Evolutionary conservation across 1,140 invertebrate species (phyloP).

Genomic region (Mylabris phalerata): DNA sequence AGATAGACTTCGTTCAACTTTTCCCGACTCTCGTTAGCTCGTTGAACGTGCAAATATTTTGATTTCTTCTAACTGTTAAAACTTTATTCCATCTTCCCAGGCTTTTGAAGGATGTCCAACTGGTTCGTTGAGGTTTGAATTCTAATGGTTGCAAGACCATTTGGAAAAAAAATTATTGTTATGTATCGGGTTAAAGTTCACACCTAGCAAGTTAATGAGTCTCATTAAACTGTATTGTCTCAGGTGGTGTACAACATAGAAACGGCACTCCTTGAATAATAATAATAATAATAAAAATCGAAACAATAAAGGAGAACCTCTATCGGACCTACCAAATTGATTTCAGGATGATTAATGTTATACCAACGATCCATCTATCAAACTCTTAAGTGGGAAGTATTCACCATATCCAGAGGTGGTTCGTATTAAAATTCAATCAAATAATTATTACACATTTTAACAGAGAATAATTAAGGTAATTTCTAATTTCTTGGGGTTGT

Average conservation of each 20-base stretch:
- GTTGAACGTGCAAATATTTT: no score
- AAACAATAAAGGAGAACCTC: not conserved
- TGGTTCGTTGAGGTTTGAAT: no score
- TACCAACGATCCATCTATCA: conserved; percentile 33
- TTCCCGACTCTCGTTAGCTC: no score
- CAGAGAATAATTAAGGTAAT: not conserved
- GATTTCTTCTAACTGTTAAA: no score
- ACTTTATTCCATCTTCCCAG: no score
- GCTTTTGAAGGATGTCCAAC: no score
- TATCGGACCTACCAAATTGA: conserved; percentile 25
- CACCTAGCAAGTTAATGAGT: conserved; percentile 20
- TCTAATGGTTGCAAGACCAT: no score
- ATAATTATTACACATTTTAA: not conserved
- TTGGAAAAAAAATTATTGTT: not conserved
- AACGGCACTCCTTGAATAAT: conserved; percentile 5
- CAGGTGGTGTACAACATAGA: conserved; percentile 18
- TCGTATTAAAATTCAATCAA: conserved; percentile 8
- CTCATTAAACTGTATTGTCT: conserved; percentile 26
- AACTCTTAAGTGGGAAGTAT: conserved; percentile 32
- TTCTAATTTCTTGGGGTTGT: not conserved
- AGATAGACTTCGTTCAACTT: no score
- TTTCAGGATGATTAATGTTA: conserved; percentile 36
- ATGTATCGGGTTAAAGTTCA: conserved; percentile 16
- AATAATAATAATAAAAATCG: no score
- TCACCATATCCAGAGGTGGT: conserved; percentile 22